These are phyloP conservation scores for Polydrusus tereticollis DNA, from an alignment of 2,888 invertebrate genomes.

Conservation along the genomic window DNA sequence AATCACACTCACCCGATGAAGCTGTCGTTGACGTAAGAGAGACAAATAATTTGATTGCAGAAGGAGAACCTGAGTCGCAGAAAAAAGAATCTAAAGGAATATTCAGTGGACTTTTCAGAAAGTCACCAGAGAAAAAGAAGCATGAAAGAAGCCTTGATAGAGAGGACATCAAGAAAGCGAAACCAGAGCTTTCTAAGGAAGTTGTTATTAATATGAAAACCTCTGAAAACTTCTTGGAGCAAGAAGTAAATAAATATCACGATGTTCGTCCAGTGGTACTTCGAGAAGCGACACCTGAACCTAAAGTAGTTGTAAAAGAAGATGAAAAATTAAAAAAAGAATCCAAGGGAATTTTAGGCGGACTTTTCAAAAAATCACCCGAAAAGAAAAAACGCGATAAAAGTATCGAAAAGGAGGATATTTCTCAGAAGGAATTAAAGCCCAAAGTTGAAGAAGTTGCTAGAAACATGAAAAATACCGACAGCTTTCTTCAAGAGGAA, in stretches of 20 bases:
- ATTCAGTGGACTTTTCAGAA: conserved; percentile 12
- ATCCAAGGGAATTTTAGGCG: conserved; percentile 26
- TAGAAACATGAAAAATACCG: too few species aligned
- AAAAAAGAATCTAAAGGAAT: conserved; percentile 15
- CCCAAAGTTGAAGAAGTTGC: too few species aligned
- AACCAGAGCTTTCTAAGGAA: conserved; percentile 29
- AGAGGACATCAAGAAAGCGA: background rate
- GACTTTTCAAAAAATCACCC: conserved; percentile 35
- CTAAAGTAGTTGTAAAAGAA: background rate
- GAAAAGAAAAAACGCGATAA: conserved; percentile 37
- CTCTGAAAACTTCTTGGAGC: background rate
- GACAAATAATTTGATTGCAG: conserved; percentile 52
- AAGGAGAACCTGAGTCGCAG: conserved; percentile 47
- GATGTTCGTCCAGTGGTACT: conserved; percentile 44
- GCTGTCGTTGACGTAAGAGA: conserved; percentile 47
- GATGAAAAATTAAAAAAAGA: conserved; percentile 21
- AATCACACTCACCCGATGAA: conserved; percentile 30
- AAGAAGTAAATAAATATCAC: conserved; percentile 33
- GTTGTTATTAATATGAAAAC: conserved; percentile 40
- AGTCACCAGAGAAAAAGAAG: conserved; percentile 28
- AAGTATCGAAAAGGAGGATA: conserved; percentile 40
- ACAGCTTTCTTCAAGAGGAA: background rate
- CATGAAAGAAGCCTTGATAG: background rate
- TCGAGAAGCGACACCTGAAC: conserved; percentile 18
- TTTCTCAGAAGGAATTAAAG: background rate